Evolutionary conservation across 2,888 invertebrate species (phyloP), one percentile per base, ranked within the genome.

Genomic region (Ectemnius lituratus): DNA sequence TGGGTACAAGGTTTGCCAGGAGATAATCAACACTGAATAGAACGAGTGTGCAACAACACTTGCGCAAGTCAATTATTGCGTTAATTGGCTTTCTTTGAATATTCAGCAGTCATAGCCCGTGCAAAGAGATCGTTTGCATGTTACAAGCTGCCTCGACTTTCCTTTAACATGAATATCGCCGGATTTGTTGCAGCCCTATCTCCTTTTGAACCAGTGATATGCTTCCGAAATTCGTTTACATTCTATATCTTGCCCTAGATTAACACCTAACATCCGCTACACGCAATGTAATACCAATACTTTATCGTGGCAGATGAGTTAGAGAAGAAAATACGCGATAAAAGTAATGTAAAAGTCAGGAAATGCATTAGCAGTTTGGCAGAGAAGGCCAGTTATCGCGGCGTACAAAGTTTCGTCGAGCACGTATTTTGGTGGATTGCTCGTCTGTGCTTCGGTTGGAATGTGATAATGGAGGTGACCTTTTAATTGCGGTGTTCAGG

Each of bases 401-500:
- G 37, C 37, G 37, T 8, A 11, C 8, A 52, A 52, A 52, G 14
- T 52, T 52, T 52, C 11, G 37, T 11, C 8, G 37, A 37, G 52
- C 52, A 14, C 14, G 14, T 52, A 52, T 52, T 52, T 13, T 52
- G 1, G 52, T 8, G 11, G 5, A 2, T 52, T 14, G 52, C 6
- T 52, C 14, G 16, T 52, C 52, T 52, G 23, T 23, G 23, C 3
- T 23, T 23, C 49, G 2, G 16, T 14, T 13, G 52, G 52, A 52
- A 16, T 52, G 16, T 28, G n/a, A n/a, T 16, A 11, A 28, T n/a
- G 28, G 28, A 28, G n/a, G 14, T 37, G n/a, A 14, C 14, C n/a
- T 60, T 37, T 27, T 37, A 45, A 23, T 20, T 14, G 11, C 52
- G 27, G 16, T n/a, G 6, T 63, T 52, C 49, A 96, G 97, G 96